These are phyloP conservation scores for Odocoileus virginianus DNA, from an alignment of 2,113 vertebrate genomes.

Conservation along the genomic window DNA sequence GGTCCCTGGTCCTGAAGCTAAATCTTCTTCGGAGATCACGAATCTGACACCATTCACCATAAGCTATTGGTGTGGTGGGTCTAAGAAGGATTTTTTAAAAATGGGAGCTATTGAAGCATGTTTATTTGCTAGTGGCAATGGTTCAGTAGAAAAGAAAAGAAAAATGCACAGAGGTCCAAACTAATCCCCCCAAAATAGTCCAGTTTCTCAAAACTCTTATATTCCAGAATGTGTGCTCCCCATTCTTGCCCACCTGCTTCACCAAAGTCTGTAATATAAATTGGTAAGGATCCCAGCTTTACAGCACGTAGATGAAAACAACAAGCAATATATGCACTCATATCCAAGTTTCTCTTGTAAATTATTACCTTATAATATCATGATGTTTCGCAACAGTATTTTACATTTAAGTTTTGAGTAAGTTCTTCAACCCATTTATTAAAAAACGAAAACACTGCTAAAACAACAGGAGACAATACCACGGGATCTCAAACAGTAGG, in stretches of 20 bases:
- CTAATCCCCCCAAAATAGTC: not conserved
- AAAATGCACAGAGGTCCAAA: not conserved
- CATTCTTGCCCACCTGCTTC: not conserved
- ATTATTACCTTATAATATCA: not conserved
- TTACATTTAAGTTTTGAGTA: conserved; percentile 14
- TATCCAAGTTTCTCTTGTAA: not conserved
- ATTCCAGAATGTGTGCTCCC: not conserved
- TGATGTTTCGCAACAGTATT: not conserved
- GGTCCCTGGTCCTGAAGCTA: not conserved
- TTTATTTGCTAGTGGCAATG: not conserved
- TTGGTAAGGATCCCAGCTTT: not conserved
- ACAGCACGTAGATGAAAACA: not conserved
- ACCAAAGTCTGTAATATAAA: not conserved
- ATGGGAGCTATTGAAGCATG: not conserved
- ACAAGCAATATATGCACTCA: not conserved
- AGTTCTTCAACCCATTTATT: not conserved
- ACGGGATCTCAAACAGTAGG: not conserved
- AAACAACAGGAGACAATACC: not conserved
- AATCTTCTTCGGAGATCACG: not conserved
- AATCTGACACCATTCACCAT: rapidly evolving
- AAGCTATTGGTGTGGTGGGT: not conserved
- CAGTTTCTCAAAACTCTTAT: not conserved
- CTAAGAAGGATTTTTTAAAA: not conserved
- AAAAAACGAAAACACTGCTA: not conserved
- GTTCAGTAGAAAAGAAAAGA: not conserved